Conservation (phyloP, 2,113 vertebrate species). For the Falco punctatus region DNA sequence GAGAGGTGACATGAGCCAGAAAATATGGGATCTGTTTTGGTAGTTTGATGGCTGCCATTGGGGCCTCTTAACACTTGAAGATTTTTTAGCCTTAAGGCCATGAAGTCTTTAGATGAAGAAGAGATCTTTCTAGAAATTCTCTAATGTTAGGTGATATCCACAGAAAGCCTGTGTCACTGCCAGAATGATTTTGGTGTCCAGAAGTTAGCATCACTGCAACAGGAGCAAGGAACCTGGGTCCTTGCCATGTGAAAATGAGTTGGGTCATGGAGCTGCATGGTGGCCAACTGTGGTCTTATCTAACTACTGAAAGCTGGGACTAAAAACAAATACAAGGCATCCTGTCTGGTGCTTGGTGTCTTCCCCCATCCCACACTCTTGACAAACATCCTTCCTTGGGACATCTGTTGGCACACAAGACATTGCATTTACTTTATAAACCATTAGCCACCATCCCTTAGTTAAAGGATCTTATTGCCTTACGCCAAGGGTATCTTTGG, state of each 20-base stretch:
- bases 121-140: background rate
- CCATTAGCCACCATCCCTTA: background rate
- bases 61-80: background rate
- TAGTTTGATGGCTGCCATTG: background rate
- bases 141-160: background rate
- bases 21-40: background rate
- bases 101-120: background rate
- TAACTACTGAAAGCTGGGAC: background rate
- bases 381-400: background rate
- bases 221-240: background rate
- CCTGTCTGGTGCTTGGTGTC: background rate
- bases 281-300: background rate
- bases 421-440: background rate
- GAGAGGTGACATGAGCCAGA: background rate
- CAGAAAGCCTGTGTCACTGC: background rate
- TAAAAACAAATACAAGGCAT: background rate
- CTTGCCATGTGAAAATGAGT: background rate
- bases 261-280: fast-evolving
- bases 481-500: background rate
- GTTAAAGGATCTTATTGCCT: background rate
- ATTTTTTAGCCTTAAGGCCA: background rate
- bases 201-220: background rate
- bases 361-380: background rate
- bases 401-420: background rate
- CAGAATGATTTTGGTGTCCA: background rate